Conservation (phyloP, 2,113 vertebrate species). For the Oryzias woworae region DNA sequence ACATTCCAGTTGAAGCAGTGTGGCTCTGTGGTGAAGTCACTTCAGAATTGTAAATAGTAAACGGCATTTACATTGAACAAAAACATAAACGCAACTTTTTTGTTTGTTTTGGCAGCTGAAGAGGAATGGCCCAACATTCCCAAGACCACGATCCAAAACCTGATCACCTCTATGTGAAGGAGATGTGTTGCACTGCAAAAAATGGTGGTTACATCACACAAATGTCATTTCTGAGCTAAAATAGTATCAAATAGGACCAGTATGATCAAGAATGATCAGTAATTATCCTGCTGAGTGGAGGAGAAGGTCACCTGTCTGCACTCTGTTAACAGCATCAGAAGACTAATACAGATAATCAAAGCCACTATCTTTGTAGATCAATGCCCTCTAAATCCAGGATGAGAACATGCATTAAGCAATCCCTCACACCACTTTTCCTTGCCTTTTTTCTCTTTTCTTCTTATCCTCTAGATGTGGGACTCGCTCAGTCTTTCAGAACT, state of each 20-base stretch:
- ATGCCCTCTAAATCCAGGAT: slow-evolving; percentile 56
- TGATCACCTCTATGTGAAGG: no score
- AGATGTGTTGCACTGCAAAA: no score
- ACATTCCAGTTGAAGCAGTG: no score
- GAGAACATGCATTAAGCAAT: slow-evolving; percentile 55
- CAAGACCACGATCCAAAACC: no score
- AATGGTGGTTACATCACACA: no score
- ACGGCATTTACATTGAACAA: no score
- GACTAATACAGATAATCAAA: slow-evolving; percentile 57
- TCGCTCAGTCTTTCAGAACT: slow-evolving; percentile 1
- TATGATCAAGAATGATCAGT: background rate
- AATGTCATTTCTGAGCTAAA: no score
- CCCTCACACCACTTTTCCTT: slow-evolving; percentile 30
- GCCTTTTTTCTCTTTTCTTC: background rate
- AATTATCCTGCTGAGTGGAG: slow-evolving; percentile 25
- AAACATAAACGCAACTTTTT: no score
- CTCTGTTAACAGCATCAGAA: slow-evolving; percentile 14
- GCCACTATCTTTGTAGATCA: slow-evolving; percentile 48
- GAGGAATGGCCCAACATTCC: no score
- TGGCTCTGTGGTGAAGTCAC: no score
- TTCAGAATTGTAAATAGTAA: no score
- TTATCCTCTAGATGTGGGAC: slow-evolving; percentile 11
- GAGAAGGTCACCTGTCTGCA: slow-evolving; percentile 38
- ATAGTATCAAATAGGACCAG: background rate
- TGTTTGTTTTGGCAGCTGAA: no score